Percentiles rank a stretch among this genome's conserved stretches.
phyloP scores from a whole-genome alignment of 1,140 invertebrate genomes.

The Magallana angulata region DNA sequence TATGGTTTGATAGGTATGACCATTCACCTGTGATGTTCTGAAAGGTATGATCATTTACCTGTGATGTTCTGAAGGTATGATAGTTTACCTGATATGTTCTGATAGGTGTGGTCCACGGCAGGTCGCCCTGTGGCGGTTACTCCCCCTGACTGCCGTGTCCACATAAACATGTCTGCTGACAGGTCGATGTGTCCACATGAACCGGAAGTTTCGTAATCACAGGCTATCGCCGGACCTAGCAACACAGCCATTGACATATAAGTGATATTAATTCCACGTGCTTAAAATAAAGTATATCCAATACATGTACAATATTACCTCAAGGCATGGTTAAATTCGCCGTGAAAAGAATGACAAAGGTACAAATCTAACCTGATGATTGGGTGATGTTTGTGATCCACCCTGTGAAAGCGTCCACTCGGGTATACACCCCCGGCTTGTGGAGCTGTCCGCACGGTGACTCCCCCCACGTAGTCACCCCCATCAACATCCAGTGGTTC shows the following conservation, averaged over 20 bases:
- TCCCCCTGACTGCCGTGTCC: conserved; percentile 58
- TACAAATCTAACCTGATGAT: conserved; percentile 35
- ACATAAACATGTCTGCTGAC: conserved; percentile 56
- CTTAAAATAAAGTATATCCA: background rate
- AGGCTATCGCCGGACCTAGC: background rate
- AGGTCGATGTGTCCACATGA: conserved; percentile 59
- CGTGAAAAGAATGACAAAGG: no score
- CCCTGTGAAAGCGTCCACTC: conserved; percentile 87
- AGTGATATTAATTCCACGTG: background rate
- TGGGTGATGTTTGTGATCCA: conserved; percentile 83
- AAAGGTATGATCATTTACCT: no score
- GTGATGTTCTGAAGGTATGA: no score
- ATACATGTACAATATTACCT: no score
- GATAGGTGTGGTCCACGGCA: conserved; percentile 50
- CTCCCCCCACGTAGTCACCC: conserved; percentile 92
- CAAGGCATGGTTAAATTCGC: no score
- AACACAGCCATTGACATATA: background rate
- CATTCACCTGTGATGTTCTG: no score
- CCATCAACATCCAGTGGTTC: conserved; percentile 81
- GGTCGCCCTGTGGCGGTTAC: conserved; percentile 42
- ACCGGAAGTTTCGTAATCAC: conserved; percentile 60
- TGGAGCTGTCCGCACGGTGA: conserved; percentile 91
- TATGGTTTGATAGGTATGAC: no score
- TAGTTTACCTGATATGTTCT: conserved; percentile 49
- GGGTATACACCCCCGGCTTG: conserved; percentile 93